Conservation (phyloP, 35 echinoderm and acorn worm species). For the Apostichopus californicus region DNA sequence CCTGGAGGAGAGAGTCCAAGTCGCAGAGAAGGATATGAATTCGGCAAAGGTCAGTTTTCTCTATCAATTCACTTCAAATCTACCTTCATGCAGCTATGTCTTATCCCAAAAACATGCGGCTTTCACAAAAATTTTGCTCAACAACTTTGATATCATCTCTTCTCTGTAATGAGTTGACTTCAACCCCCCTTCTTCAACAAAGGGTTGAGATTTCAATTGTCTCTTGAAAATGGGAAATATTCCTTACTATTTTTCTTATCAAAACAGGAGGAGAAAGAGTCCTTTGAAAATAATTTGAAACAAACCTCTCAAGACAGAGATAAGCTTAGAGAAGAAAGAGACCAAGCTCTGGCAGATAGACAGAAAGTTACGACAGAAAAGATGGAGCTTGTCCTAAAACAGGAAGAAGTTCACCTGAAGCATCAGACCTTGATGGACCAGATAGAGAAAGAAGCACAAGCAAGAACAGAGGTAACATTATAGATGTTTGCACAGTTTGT, state of each 20-base stretch:
- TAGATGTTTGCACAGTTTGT: not conserved
- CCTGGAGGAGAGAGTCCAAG: constrained; percentile 48
- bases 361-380: constrained; percentile 70
- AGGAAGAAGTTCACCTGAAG: constrained; percentile 79
- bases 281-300: constrained; percentile 53
- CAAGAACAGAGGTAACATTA: constrained; percentile 63
- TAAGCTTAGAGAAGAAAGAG: constrained; percentile 66
- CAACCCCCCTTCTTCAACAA: too few species aligned
- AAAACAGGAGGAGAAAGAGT: constrained; percentile 61
- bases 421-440: constrained; percentile 81
- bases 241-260: not conserved
- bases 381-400: constrained; percentile 70
- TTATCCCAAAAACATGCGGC: too few species aligned
- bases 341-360: constrained; percentile 69
- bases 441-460: constrained; percentile 71
- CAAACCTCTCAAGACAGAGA: constrained; percentile 70
- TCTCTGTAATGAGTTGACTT: too few species aligned
- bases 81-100: too few species aligned
- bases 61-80: too few species aligned
- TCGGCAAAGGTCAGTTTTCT: constrained; percentile 42
- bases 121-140: too few species aligned
- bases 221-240: too few species aligned
- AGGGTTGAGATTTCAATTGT: too few species aligned
- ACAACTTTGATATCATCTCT: too few species aligned
- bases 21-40: constrained; percentile 56